A percentile compares a stretch with the other conserved stretches of the same genome.
phyloP scores from a whole-genome alignment of 2,888 invertebrate genomes.

The Amiota mariae region DNA sequence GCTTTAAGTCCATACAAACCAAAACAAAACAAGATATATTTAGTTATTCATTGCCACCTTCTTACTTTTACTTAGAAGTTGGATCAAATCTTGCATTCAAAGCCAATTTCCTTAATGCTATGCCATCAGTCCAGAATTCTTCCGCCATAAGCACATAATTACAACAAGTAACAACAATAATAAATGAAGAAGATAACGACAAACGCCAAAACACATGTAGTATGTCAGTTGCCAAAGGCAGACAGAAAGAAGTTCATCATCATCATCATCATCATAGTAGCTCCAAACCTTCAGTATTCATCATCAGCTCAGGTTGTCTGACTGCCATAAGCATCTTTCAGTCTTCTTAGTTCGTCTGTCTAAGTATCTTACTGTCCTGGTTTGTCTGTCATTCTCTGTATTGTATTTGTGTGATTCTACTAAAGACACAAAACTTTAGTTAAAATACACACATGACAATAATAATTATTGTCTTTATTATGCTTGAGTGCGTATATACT shows the following conservation, averaged over 20 bases:
- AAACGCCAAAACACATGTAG: no score
- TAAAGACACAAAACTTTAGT: constrained; percentile 36
- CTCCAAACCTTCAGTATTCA: neutral
- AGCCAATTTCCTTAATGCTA: constrained; percentile 64
- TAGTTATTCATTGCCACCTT: no score
- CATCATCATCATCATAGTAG: no score
- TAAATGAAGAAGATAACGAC: no score
- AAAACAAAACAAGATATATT: no score
- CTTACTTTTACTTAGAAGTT: no score
- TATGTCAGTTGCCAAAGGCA: constrained; percentile 15
- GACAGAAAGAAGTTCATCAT: no score
- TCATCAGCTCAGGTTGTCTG: constrained; percentile 20
- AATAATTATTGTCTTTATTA: constrained; percentile 66
- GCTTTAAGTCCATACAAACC: neutral
- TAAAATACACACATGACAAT: constrained; percentile 62
- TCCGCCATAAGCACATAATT: constrained; percentile 59
- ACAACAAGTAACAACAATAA: constrained; percentile 33
- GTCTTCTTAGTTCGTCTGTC: constrained; percentile 23
- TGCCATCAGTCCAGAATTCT: constrained; percentile 40
- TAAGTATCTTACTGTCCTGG: no score
- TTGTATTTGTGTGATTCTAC: constrained; percentile 26
- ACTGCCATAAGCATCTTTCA: constrained; percentile 1
- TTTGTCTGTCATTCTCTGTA: neutral
- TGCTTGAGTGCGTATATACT: constrained; percentile 51
- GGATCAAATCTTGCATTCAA: neutral